Percentiles rank a stretch among this genome's conserved stretches.
Evolutionary conservation across 2,888 invertebrate genomes (phyloP).

Genomic region (Euplagia quadripunctaria): DNA sequence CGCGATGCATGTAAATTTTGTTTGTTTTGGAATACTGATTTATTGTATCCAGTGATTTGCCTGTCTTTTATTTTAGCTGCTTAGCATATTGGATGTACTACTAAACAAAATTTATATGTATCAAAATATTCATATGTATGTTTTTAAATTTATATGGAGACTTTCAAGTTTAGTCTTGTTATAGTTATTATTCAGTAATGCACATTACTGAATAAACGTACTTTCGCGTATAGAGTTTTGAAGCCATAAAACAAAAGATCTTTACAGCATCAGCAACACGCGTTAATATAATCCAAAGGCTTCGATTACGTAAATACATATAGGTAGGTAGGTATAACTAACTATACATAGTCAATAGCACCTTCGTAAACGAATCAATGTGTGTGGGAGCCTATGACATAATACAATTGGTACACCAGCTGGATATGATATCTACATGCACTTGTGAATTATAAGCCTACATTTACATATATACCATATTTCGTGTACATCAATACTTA

Average conservation of each 20-base stretch:
- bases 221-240: not conserved
- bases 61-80: conserved; percentile 50
- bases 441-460: not conserved
- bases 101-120: conserved; percentile 13
- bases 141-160: not conserved
- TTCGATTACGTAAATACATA: too few relatives aligned
- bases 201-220: not conserved
- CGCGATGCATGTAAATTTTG: conserved; percentile 79
- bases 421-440: not conserved
- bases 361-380: too few relatives aligned
- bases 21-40: conserved; percentile 76
- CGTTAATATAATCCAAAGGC: too few relatives aligned
- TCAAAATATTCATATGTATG: not conserved
- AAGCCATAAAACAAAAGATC: not conserved
- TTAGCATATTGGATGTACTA: conserved; percentile 33
- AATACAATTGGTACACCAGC: not conserved
- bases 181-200: too few relatives aligned
- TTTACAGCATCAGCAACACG: too few relatives aligned
- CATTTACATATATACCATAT: conserved; percentile 17
- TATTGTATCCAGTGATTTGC: conserved; percentile 64
- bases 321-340: too few relatives aligned
- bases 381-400: not conserved
- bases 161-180: not conserved
- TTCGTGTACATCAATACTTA: conserved; percentile 29
- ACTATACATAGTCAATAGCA: too few relatives aligned